Conservation (phyloP, 1,140 invertebrate genomes). For the Globodera ellingtonae region DNA sequence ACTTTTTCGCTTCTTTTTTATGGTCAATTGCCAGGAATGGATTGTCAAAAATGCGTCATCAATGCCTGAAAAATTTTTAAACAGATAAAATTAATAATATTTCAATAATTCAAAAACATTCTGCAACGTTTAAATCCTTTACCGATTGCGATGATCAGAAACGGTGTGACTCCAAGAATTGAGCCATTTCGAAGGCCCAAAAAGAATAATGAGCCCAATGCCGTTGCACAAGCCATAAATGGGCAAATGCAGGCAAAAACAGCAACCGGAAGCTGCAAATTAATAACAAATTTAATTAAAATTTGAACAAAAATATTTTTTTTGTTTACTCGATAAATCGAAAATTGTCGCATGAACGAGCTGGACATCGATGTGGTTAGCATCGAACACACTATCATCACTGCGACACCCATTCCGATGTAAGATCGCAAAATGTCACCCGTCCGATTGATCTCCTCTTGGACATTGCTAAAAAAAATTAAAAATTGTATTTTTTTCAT, state of each 20-base stretch:
- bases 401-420: slow-evolving; percentile 47
- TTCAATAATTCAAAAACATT: not conserved
- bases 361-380: slow-evolving; percentile 47
- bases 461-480: slow-evolving; percentile 32
- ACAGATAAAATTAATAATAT: not conserved
- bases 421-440: slow-evolving; percentile 49
- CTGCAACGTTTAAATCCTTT: not conserved
- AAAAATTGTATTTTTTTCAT: not conserved
- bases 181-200: slow-evolving; percentile 54
- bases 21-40: slow-evolving; percentile 50
- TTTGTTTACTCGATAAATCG: slow-evolving; percentile 43
- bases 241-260: slow-evolving; percentile 52
- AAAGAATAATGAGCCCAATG: slow-evolving; percentile 55
- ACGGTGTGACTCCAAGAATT: slow-evolving; percentile 56
- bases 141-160: slow-evolving; percentile 60
- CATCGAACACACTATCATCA: slow-evolving; percentile 52
- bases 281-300: not conserved
- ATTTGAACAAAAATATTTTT: not conserved
- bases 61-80: slow-evolving; percentile 31
- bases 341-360: slow-evolving; percentile 45
- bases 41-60: slow-evolving; percentile 58
- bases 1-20: slow-evolving; percentile 33
- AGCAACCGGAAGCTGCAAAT: slow-evolving; percentile 43
- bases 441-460: slow-evolving; percentile 42
- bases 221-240: slow-evolving; percentile 58